Evolutionary conservation across 2,888 invertebrate species (phyloP).

Genomic region (Panzeria rudis): DNA sequence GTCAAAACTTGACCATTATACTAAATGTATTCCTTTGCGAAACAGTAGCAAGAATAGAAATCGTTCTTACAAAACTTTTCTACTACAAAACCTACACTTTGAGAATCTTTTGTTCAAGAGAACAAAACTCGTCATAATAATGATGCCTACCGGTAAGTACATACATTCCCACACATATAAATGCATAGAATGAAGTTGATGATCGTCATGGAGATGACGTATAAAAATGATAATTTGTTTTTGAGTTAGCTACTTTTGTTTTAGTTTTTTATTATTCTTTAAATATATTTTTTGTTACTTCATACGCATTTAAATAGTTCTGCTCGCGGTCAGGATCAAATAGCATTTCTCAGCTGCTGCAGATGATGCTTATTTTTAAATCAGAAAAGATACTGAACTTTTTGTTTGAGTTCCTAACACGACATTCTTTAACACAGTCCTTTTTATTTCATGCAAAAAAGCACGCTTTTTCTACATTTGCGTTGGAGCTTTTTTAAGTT

Average conservation of each 20-base stretch:
- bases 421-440: conserved; percentile 45
- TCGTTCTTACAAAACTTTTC: conserved; percentile 23
- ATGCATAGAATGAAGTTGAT: not conserved
- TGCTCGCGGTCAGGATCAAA: conserved; percentile 71
- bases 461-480: conserved; percentile 50
- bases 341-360: conserved; percentile 46
- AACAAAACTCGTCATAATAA: conserved; percentile 57
- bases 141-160: conserved; percentile 40
- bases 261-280: conserved; percentile 1
- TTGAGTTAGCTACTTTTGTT: conserved; percentile 58
- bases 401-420: conserved; percentile 26
- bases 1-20: conserved; percentile 55
- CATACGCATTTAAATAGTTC: conserved; percentile 69
- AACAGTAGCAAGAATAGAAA: conserved; percentile 74
- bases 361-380: conserved; percentile 47
- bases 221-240: conserved; percentile 68
- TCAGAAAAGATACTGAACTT: conserved; percentile 47
- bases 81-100: conserved; percentile 12
- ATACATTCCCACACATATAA: not conserved
- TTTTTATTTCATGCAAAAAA: conserved; percentile 18
- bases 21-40: conserved; percentile 48
- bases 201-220: conserved; percentile 65
- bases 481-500: conserved; percentile 56
- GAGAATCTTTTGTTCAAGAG: conserved; percentile 72
- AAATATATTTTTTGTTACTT: conserved; percentile 7